Base-by-base conservation (phyloP, 2,888 invertebrate species). In the Pandemis cinnamomeana region DNA sequence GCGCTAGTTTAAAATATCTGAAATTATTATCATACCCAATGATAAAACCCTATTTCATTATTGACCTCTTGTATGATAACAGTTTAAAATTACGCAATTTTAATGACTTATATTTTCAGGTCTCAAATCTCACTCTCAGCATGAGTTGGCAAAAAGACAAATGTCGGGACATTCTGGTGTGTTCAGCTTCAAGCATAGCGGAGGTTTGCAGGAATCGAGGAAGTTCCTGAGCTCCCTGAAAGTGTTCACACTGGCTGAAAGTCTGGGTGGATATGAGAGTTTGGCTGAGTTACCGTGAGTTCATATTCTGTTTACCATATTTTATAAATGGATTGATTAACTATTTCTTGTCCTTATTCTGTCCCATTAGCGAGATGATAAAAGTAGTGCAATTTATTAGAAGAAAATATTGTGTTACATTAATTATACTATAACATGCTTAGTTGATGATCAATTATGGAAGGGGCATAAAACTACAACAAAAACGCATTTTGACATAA, bases 221-320 rank as follows among this genome's bases (percentile, higher is more conserved):
- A 96, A 95, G 71, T 97, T 99, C 84, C 91, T 99, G 36, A 95
- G 96, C 79, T 88, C 96, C 7, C 91, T 99, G 46, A 97, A 98
- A 92, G 81, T 98, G 41, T 98, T 99, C 88, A 96, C 95, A 0
- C 90, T 99, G 69, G 99, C 99, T 5, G 99, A 99, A 88, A 99
- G 99, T 85, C 95, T 99, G 76, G 99, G 99, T 67, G 99, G 99
- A 72, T 98, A 97, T 84, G 99, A 99, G 87, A 98, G 98, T 86
- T 95, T 99, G 78, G 98, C 98, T 4, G 99, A 99, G 94, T 95
- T 99, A 79, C 99, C 99, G 97, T 98, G 94, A 96, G 97, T 95
- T 76, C 78, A 51, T 41, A 42, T 42, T 63, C 5, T 58, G 58
- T 27, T 55, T 5, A 46, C 11, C 44, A 44, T 8, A 1, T 44